Evolutionary conservation across 1,140 invertebrate genomes (phyloP).

Genomic region (Acromyrmex heyeri): DNA sequence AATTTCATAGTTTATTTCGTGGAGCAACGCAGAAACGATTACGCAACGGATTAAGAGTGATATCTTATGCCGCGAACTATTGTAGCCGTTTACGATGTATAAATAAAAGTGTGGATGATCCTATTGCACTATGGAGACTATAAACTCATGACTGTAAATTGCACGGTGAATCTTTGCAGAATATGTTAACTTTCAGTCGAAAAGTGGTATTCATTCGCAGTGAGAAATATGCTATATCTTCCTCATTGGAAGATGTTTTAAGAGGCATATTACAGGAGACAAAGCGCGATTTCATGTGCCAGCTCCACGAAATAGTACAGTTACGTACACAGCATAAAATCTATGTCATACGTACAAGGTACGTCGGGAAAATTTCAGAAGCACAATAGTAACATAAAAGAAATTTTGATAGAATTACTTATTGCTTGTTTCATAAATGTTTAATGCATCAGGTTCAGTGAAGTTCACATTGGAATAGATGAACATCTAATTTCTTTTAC

Average conservation of each 20-base stretch:
- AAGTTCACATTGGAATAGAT: background rate
- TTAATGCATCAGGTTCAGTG: background rate
- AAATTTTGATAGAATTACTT: slow-evolving; percentile 29
- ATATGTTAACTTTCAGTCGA: slow-evolving; percentile 27
- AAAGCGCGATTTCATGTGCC: slow-evolving; percentile 61
- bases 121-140: slow-evolving; percentile 64
- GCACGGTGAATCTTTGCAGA: slow-evolving; percentile 30
- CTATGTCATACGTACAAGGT: slow-evolving; percentile 60
- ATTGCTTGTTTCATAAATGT: background rate
- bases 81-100: background rate
- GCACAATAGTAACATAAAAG: background rate
- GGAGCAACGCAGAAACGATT: slow-evolving; percentile 44
- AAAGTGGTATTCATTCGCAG: slow-evolving; percentile 3
- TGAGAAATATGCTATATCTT: slow-evolving; percentile 20
- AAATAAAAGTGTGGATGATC: background rate
- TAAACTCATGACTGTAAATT: slow-evolving; percentile 23
- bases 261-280: background rate
- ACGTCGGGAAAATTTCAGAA: slow-evolving; percentile 26
- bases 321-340: slow-evolving; percentile 66
- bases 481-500: background rate
- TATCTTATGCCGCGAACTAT: slow-evolving; percentile 12
- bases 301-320: slow-evolving; percentile 69
- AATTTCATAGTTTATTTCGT: slow-evolving; percentile 61
- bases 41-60: background rate
- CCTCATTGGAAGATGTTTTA: background rate